Conservation (phyloP, 2,888 invertebrate species). For the Unio delphinus region DNA sequence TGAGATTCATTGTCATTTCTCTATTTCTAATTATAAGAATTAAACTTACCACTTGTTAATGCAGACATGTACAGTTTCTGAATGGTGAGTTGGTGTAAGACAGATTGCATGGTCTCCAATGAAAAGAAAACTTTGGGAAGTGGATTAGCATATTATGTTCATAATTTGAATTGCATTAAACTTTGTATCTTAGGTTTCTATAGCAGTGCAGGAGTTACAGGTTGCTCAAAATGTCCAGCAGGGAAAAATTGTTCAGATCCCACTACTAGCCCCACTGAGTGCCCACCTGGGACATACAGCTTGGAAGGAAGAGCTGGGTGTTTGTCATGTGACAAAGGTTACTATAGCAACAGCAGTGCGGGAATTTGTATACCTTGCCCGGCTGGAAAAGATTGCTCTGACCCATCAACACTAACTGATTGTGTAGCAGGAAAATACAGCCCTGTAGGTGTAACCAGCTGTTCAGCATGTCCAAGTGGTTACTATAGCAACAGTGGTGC, state of each 20-base stretch:
- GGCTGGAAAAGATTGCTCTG: conserved; percentile 30
- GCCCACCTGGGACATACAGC: conserved; percentile 33
- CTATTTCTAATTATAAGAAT: no score
- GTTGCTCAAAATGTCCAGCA: conserved; percentile 51
- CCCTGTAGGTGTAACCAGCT: conserved; percentile 17
- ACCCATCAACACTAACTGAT: conserved; percentile 10
- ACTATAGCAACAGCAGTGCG: conserved; percentile 17
- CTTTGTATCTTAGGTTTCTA: conserved; percentile 22
- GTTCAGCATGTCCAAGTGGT: conserved; percentile 31
- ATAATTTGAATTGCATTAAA: neutral
- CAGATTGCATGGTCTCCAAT: no score
- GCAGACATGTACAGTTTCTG: no score
- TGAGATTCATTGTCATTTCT: no score
- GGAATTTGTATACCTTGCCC: conserved; percentile 20
- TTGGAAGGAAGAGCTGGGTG: conserved; percentile 25
- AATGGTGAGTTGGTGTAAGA: no score
- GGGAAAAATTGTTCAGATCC: conserved; percentile 47
- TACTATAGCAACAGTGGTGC: conserved; percentile 22
- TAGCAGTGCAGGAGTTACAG: conserved; percentile 30
- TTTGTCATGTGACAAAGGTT: conserved; percentile 21
- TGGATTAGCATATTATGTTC: no score
- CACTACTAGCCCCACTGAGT: conserved; percentile 24
- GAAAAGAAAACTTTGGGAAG: no score
- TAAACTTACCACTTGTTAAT: no score
- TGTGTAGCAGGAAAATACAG: conserved; percentile 19